Base-by-base conservation (phyloP, 1,140 invertebrate species). In the Agrypnia vestita region DNA sequence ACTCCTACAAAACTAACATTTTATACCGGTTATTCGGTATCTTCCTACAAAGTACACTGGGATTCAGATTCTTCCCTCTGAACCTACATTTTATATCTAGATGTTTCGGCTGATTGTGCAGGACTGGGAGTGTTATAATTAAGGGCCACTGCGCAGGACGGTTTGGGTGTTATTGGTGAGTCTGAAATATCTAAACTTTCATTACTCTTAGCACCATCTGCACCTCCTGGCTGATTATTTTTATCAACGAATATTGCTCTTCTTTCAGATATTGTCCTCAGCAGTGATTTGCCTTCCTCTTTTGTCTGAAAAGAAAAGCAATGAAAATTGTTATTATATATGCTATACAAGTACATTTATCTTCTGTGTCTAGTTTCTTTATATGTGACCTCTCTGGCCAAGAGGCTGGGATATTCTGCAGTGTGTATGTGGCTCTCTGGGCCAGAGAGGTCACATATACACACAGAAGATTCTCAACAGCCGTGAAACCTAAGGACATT, bases 241-340 rank as follows among this genome's bases (percentile, higher is more conserved):
- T 85, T 0, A 84, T 85, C 17, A 85, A 84, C 25, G 85, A 83
- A 35, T 85, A 78, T 19, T 86, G 83, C 21, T 64, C 88, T 85
- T 79, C 86, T 89, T 61, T 90, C 88, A 11, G 89, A 88, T 86
- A 98, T 97, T 0, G 94, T 94, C 87, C 94, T 94, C 0, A 98
- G 86, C 72, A 98, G 90, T 0, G 94, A 94, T 88, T 97, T 98
- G 0, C 95, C 97, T 86, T 97, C 96, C 88, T 97, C 96, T 88
- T 97, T 96, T 0, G 96, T 97, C 94, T 96, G 86, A 71, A n/a
- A n/a, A n/a, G n/a, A n/a, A n/a, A 90, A 90, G 77, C 15, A 10
- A 56, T 44, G 17, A 55, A 47, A 44, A 69, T 69, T 64, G 10
- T 4, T 44, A 35, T 3, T 64, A 21, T 61, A 3, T 1, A 61